phyloP scores from a whole-genome alignment of 2,113 vertebrate genomes.

The Percopsis transmontana region DNA sequence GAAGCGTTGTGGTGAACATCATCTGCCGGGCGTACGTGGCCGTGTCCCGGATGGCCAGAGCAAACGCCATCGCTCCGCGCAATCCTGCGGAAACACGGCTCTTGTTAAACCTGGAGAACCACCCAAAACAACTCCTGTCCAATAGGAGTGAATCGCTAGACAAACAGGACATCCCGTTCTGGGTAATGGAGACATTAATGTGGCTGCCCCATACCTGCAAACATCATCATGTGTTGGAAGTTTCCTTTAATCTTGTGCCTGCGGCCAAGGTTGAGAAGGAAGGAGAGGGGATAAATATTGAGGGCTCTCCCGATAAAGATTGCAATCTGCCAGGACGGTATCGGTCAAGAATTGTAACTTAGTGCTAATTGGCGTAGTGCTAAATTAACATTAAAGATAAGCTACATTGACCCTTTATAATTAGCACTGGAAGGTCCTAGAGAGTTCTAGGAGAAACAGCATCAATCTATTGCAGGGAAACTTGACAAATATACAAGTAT shows the following conservation, averaged over 20 bases:
- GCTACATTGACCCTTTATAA: too few relatives aligned
- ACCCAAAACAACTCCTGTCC: neutral
- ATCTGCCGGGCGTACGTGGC: conserved; percentile 94
- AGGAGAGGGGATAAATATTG: conserved; percentile 95
- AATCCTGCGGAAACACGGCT: conserved; percentile 76
- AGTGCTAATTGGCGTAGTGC: neutral
- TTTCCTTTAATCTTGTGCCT: conserved; percentile 95
- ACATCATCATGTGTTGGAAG: conserved; percentile 99
- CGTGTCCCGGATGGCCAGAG: conserved; percentile 93
- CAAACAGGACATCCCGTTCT: neutral
- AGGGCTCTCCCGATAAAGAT: conserved; percentile 93
- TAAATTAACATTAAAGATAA: neutral
- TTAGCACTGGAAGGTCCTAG: too few relatives aligned
- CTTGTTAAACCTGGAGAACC: neutral
- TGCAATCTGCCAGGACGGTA: conserved; percentile 78
- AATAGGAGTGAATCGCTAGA: neutral
- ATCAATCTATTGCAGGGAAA: too few relatives aligned
- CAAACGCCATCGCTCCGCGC: conserved; percentile 96
- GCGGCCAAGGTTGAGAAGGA: conserved; percentile 93
- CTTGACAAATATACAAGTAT: too few relatives aligned
- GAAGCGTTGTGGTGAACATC: conserved; percentile 98
- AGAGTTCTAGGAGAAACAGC: too few relatives aligned
- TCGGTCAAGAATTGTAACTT: conserved; percentile 74
- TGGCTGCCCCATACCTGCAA: conserved; percentile 83
- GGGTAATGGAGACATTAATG: fast-evolving